Percentiles rank a stretch among this genome's conserved stretches.
Evolutionary conservation across 2,888 invertebrate species (phyloP).

Genomic region (Leptogaster cylindrica): DNA sequence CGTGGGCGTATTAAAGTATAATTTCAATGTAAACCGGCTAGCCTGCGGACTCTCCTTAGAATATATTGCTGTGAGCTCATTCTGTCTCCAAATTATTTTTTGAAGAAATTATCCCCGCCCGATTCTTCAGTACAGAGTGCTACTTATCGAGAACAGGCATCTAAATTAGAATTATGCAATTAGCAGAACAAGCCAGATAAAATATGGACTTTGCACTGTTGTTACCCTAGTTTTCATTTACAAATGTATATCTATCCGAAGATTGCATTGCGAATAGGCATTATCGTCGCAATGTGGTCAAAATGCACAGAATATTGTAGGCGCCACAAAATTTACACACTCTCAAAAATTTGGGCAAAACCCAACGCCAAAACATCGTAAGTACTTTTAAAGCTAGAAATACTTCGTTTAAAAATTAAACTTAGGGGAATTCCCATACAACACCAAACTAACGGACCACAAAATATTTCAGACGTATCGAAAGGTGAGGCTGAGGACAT

Average conservation of each 20-base stretch:
- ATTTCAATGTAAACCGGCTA: conserved; percentile 32
- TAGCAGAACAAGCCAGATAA: background rate
- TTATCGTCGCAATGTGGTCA: no score
- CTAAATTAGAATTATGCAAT: conserved; percentile 35
- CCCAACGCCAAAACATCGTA: no score
- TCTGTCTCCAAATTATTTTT: conserved; percentile 36
- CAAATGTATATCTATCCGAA: conserved; percentile 14
- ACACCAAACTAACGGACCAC: no score
- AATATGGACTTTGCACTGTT: background rate
- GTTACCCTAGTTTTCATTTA: conserved; percentile 11
- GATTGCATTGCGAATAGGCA: conserved; percentile 9
- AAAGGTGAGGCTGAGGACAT: no score
- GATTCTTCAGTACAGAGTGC: background rate
- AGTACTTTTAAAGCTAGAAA: no score
- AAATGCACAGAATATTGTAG: no score
- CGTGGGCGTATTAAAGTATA: conserved; percentile 22
- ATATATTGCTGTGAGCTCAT: conserved; percentile 34
- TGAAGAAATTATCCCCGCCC: conserved; percentile 6
- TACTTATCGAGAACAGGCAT: conserved; percentile 21
- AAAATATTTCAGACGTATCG: no score
- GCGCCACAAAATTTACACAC: no score
- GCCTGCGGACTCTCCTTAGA: conserved; percentile 20
- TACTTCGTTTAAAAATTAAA: no score
- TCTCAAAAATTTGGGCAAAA: no score
- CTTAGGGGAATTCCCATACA: no score